These are phyloP conservation scores for Ricordea florida DNA, from an alignment of 92 coral and sea anemone species.

Conservation along the genomic window DNA sequence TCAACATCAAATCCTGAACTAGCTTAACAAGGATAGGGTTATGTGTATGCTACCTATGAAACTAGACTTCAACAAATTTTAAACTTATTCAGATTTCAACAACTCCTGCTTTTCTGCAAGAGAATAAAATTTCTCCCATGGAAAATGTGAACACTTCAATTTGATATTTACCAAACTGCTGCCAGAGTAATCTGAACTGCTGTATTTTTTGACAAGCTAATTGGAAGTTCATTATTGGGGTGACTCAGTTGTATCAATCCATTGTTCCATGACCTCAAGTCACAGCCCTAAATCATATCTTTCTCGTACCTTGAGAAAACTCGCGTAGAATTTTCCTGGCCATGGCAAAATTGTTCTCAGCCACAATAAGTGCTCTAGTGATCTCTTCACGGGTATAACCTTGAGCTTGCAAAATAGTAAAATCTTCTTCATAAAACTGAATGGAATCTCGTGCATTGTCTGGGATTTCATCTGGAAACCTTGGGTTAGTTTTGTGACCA, in stretches of 20 bases:
- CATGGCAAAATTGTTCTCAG: slow-evolving; percentile 99
- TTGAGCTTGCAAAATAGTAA: slow-evolving; percentile 92
- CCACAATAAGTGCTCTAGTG: slow-evolving; percentile 93
- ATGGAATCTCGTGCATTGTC: slow-evolving; percentile 43
- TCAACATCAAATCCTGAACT: no score
- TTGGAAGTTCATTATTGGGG: neutral
- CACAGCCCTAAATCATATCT: neutral
- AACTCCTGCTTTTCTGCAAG: no score
- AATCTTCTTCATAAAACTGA: slow-evolving; percentile 98
- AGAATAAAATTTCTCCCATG: no score
- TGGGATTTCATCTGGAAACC: slow-evolving; percentile 23
- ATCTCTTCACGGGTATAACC: slow-evolving; percentile 95
- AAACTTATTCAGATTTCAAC: neutral
- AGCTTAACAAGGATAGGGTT: no score
- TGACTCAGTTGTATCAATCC: neutral
- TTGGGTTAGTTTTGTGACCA: slow-evolving; percentile 37
- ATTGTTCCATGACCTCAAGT: no score
- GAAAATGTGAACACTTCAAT: neutral
- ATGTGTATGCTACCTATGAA: no score
- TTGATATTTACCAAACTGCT: no score
- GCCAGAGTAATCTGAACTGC: no score
- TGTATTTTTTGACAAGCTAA: no score
- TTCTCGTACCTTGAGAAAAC: slow-evolving; percentile 67
- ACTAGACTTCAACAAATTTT: no score
- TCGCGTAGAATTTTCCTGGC: slow-evolving; percentile 97